Base-by-base conservation (phyloP, 2,888 invertebrate species). In the Trichopoda pennipes region DNA sequence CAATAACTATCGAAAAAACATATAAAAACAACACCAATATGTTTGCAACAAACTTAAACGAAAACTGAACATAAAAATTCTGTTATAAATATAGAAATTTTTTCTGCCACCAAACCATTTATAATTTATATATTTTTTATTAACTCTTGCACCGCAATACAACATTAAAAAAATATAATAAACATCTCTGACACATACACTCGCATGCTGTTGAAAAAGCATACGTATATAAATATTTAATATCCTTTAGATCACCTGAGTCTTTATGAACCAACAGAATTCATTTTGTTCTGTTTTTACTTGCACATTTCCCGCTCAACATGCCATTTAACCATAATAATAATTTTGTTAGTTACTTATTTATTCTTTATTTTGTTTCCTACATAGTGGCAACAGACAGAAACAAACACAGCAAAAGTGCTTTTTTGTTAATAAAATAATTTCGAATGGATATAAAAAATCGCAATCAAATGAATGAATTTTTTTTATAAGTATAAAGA, bases 221-320 rank as follows among this genome's bases (percentile, higher is more conserved):
- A 55, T 10, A 44, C 8, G n/a, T n/a, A 56, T 58, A 68, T 61
- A 55, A 70, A 56, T 77, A 68, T 70, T 82, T 79, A 72, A 78
- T 82, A 79, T 79, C 75, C 75, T 79, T 72, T 21, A 72, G 70
- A 82, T 82, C 82, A 82, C 82, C 82, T 82, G 82, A 72, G 82
- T 68, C 79, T 61, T 68, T 69, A 60, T 60, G 49, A 58, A 70
- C 44, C 44, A 69, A 69, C 56, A 47, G 56, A 47, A 69, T 19
- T 21, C 69, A 68, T 61, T 51, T 74, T 17, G 49, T 42, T 68
- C 32, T 44, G 35, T 17, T 69, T 68, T 44, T 23, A 19, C 10
- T 32, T 55, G 21, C 12, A 12, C 8, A 44, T n/a, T 21, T 68
- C 51, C 51, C 44, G 32, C 75, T 68, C 60, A 68, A 72, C 68